phyloP scores from a whole-genome alignment of 2,888 invertebrate genomes.

The Leptinotarsa rubiginosa region DNA sequence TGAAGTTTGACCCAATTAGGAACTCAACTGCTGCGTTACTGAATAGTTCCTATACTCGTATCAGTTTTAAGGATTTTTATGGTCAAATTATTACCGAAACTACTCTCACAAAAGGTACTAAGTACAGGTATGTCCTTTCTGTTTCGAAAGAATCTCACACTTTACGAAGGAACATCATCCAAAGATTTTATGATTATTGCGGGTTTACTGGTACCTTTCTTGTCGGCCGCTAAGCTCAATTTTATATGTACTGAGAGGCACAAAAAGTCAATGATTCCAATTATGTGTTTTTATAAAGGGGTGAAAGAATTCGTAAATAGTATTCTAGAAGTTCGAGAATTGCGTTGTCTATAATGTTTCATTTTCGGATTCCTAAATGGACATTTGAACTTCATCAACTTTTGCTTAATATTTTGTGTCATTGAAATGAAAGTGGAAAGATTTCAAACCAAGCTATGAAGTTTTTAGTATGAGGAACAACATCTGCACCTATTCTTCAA shows the following conservation, averaged over 20 bases:
- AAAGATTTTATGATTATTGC: slow-evolving; percentile 28
- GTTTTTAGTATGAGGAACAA: too few relatives aligned
- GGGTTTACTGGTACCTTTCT: slow-evolving; percentile 8
- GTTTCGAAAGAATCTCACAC: slow-evolving; percentile 30
- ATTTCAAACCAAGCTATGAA: too few relatives aligned
- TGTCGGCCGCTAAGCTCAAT: not conserved
- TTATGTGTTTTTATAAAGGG: not conserved
- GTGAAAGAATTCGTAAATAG: too few relatives aligned
- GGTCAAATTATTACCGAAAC: slow-evolving; percentile 20
- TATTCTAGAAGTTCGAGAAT: too few relatives aligned
- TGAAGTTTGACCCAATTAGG: not conserved
- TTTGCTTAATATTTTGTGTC: too few relatives aligned
- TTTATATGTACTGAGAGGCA: slow-evolving; percentile 15
- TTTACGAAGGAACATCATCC: slow-evolving; percentile 10
- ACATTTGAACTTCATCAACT: too few relatives aligned
- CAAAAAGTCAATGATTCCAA: slow-evolving; percentile 1
- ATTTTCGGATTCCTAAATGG: too few relatives aligned
- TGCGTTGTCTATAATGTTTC: too few relatives aligned
- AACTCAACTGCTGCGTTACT: not conserved
- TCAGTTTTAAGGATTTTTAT: not conserved
- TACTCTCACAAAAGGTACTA: slow-evolving; percentile 25
- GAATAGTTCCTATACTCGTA: not conserved
- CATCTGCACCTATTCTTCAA: too few relatives aligned
- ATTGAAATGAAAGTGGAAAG: too few relatives aligned
- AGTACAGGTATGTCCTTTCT: slow-evolving; percentile 22